Percentiles rank a stretch among this genome's conserved stretches.
These are phyloP conservation scores for Aythya baeri DNA, from an alignment of 2,113 vertebrate genomes.

Conservation along the genomic window DNA sequence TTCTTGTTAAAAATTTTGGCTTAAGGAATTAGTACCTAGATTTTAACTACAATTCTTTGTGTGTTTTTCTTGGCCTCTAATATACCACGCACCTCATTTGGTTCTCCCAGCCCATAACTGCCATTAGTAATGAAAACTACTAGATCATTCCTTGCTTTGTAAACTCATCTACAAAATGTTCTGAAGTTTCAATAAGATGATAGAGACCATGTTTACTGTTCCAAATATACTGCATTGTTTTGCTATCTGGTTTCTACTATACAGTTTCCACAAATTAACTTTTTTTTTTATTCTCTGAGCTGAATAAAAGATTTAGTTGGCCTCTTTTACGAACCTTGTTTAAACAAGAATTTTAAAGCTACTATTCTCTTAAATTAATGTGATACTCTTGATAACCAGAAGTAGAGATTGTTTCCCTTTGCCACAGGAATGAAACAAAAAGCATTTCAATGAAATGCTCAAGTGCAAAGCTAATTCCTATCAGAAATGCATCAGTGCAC, in stretches of 20 bases:
- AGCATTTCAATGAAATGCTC: background rate
- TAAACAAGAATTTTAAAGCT: background rate
- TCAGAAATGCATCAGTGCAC: background rate
- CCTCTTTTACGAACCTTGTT: background rate
- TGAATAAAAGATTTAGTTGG: background rate
- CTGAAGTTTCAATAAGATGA: background rate
- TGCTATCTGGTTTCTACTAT: background rate
- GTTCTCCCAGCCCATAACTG: constrained; percentile 6
- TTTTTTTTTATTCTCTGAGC: background rate
- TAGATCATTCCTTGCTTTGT: background rate
- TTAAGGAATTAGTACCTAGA: background rate
- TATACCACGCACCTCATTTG: background rate
- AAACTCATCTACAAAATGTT: background rate
- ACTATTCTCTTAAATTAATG: background rate
- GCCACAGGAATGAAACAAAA: background rate
- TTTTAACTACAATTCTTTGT: background rate
- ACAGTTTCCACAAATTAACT: constrained; percentile 25
- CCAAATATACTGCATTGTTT: background rate
- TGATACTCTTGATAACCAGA: background rate
- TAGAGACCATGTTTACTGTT: background rate
- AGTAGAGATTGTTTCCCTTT: background rate
- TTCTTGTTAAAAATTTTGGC: background rate
- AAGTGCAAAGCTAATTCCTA: background rate
- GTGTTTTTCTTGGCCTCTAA: background rate
- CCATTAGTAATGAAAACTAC: background rate